Conservation (phyloP, 2,888 invertebrate genomes). For the Malacosoma neustria region DNA sequence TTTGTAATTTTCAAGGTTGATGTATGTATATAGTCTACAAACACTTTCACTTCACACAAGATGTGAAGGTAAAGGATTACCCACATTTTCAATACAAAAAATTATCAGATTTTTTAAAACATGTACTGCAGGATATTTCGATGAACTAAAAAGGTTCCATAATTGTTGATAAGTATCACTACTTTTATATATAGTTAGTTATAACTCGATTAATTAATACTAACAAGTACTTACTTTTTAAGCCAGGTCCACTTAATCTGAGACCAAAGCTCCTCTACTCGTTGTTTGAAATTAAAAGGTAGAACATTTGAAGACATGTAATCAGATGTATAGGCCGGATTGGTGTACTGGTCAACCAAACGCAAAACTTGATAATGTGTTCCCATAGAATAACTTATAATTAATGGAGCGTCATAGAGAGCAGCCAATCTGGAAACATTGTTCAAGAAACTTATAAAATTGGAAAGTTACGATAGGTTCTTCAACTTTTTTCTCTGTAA, state of each 20-base stretch:
- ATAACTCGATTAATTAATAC: conserved; percentile 9
- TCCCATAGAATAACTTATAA: conserved; percentile 35
- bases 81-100: too few species aligned
- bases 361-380: conserved; percentile 26
- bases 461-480: too few species aligned
- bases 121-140: too few species aligned
- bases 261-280: conserved; percentile 23
- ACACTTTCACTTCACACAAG: too few species aligned
- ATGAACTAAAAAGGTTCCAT: too few species aligned
- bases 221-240: conserved; percentile 20
- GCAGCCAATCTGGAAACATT: conserved; percentile 25
- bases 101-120: too few species aligned
- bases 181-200: conserved; percentile 12
- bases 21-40: too few species aligned
- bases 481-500: too few species aligned
- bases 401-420: conserved; percentile 30
- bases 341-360: conserved; percentile 27
- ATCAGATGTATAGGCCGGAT: conserved; percentile 30
- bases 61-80: too few species aligned
- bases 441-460: too few species aligned
- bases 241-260: conserved; percentile 15
- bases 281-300: conserved; percentile 23
- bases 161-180: too few species aligned
- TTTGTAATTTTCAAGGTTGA: too few species aligned
- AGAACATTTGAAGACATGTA: conserved; percentile 14